Percentiles rank a stretch among this genome's conserved stretches.
Evolutionary conservation across 2,797 vertebrate genomes (phyloP).

Genomic region (Hippopotamyrus pictus): DNA sequence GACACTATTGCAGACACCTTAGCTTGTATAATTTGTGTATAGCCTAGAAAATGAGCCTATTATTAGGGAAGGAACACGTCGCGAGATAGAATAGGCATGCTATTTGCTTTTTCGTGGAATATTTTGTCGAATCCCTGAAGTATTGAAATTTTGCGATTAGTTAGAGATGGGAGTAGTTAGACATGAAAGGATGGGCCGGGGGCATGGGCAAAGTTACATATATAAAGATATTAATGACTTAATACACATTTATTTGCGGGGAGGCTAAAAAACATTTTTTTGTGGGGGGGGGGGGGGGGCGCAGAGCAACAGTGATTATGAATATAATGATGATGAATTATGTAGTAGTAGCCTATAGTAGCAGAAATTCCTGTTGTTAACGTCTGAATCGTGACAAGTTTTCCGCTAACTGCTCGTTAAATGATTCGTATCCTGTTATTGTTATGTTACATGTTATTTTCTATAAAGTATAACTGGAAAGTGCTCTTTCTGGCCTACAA

Average conservation of each 20-base stretch:
- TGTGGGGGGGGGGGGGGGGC: too few relatives aligned
- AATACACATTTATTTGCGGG: background rate
- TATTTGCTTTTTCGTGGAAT: background rate
- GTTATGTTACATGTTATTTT: background rate
- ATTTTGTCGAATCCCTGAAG: background rate
- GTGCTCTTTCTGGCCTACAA: background rate
- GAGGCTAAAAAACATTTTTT: background rate
- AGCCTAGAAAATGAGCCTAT: background rate
- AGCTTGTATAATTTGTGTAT: background rate
- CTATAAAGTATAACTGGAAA: background rate
- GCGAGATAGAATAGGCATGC: background rate
- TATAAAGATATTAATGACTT: background rate
- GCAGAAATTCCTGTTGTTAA: background rate
- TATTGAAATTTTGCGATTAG: background rate
- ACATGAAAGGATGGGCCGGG: background rate
- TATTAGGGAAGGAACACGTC: background rate
- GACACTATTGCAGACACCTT: background rate
- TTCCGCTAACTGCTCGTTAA: background rate
- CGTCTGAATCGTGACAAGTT: background rate
- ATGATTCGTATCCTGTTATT: slow-evolving; percentile 12
- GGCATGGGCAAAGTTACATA: background rate
- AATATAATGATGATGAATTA: background rate
- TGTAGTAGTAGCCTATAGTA: background rate
- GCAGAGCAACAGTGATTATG: background rate
- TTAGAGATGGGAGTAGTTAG: background rate